Evolutionary conservation across 2,797 vertebrate species (phyloP).

Genomic region (Gallinago stenura): DNA sequence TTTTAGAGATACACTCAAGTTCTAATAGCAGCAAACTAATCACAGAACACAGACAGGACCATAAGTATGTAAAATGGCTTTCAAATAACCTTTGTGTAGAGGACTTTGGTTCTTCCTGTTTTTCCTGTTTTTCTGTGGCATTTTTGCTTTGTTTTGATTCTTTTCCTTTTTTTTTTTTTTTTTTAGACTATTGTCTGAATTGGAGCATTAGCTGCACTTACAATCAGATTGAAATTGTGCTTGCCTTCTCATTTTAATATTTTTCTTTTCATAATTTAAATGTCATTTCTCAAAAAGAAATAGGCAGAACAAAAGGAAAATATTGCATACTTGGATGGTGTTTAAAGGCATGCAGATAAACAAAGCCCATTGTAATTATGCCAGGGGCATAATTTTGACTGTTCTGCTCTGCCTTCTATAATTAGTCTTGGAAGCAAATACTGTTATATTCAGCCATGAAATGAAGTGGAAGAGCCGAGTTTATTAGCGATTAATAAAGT

Average conservation of each 20-base stretch:
- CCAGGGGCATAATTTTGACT: constrained; percentile 46
- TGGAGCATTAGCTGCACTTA: background rate
- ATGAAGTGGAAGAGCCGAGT: constrained; percentile 55
- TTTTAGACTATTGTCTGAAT: background rate
- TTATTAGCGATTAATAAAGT: constrained; percentile 63
- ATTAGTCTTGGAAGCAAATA: constrained; percentile 60
- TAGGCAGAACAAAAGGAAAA: constrained; percentile 45
- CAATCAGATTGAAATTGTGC: constrained; percentile 23
- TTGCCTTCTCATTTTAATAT: constrained; percentile 9
- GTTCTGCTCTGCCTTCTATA: constrained; percentile 46
- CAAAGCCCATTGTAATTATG: constrained; percentile 38
- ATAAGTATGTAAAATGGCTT: background rate
- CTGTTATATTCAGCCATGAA: constrained; percentile 33
- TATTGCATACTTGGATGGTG: background rate
- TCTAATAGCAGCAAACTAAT: background rate
- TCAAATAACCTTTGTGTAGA: background rate
- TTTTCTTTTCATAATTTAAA: constrained; percentile 52
- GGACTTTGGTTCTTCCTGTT: background rate
- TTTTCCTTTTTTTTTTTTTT: background rate
- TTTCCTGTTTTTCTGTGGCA: background rate
- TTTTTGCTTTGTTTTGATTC: background rate
- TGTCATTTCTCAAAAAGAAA: constrained; percentile 60
- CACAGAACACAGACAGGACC: background rate
- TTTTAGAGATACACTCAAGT: background rate
- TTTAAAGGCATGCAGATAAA: constrained; percentile 42